Conservation (phyloP, 2,113 vertebrate genomes). For the Cynoglossus semilaevis region DNA sequence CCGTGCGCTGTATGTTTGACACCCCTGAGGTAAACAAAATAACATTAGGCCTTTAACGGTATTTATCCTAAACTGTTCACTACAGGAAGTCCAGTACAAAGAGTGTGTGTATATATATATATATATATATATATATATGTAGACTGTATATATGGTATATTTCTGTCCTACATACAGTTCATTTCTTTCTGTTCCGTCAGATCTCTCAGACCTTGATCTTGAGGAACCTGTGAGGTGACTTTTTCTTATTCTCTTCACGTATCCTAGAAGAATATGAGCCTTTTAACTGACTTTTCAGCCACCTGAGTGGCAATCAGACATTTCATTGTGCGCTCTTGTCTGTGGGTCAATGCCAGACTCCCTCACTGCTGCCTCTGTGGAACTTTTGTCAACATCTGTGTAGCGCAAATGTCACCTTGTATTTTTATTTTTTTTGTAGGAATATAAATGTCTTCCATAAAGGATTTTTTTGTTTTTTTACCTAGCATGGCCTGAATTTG, state of each 20-base stretch:
- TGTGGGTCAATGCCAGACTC: conserved; percentile 22
- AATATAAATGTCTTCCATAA: conserved; percentile 3
- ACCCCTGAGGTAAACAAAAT: too few species aligned
- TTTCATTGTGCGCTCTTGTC: conserved; percentile 24
- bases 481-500: neutral
- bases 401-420: conserved; percentile 28
- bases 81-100: too few species aligned
- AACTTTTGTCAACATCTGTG: conserved; percentile 13
- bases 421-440: conserved; percentile 5
- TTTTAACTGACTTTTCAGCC: conserved; percentile 4
- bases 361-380: conserved; percentile 11
- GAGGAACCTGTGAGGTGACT: neutral
- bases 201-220: neutral
- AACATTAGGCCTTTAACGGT: too few species aligned
- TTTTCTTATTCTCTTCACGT: neutral
- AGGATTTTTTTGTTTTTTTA: neutral
- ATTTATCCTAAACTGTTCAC: too few species aligned
- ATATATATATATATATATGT: too few species aligned
- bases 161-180: too few species aligned
- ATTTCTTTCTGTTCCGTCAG: too few species aligned
- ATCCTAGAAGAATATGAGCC: neutral
- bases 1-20: too few species aligned
- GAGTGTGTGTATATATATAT: too few species aligned
- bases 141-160: too few species aligned
- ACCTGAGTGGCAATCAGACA: conserved; percentile 5